phyloP scores from a whole-genome alignment of 2,797 vertebrate species.

The Buceros bicornis region DNA sequence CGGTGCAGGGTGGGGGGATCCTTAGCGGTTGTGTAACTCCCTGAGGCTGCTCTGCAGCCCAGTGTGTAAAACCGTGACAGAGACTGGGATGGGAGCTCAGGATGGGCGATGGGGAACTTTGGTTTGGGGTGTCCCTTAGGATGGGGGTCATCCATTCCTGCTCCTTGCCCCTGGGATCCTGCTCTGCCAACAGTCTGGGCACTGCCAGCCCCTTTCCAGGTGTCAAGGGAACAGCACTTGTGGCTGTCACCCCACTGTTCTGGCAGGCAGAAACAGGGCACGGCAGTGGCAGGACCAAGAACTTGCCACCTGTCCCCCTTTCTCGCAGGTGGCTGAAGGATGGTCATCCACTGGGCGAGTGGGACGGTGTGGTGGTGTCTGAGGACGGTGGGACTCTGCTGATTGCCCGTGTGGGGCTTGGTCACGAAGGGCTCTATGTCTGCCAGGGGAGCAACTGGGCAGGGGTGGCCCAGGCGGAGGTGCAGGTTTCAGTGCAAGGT shows the following conservation, averaged over 20 bases:
- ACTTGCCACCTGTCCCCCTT: background rate
- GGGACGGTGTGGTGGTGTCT: background rate
- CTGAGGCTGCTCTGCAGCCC: too few species aligned
- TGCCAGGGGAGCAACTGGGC: conserved; percentile 77
- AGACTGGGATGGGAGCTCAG: rapidly evolving
- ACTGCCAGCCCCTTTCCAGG: background rate
- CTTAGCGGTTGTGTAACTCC: background rate
- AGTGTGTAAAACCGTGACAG: rapidly evolving
- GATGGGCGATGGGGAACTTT: background rate
- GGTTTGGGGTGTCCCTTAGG: background rate
- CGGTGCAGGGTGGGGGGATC: rapidly evolving
- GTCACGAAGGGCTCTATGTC: conserved; percentile 67
- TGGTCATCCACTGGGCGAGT: background rate
- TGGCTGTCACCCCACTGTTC: background rate
- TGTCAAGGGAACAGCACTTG: background rate
- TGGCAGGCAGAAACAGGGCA: rapidly evolving
- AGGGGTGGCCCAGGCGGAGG: conserved; percentile 67
- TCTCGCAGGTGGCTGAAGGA: conserved; percentile 78
- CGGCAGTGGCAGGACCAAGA: background rate
- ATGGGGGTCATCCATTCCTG: background rate
- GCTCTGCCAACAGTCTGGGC: rapidly evolving
- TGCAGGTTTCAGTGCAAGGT: conserved; percentile 78
- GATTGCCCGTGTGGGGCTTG: conserved; percentile 25
- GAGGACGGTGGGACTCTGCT: conserved; percentile 20
- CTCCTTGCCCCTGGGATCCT: background rate